These are phyloP conservation scores for Trichogramma dendrolimi DNA, from an alignment of 2,888 invertebrate genomes.

Conservation along the genomic window DNA sequence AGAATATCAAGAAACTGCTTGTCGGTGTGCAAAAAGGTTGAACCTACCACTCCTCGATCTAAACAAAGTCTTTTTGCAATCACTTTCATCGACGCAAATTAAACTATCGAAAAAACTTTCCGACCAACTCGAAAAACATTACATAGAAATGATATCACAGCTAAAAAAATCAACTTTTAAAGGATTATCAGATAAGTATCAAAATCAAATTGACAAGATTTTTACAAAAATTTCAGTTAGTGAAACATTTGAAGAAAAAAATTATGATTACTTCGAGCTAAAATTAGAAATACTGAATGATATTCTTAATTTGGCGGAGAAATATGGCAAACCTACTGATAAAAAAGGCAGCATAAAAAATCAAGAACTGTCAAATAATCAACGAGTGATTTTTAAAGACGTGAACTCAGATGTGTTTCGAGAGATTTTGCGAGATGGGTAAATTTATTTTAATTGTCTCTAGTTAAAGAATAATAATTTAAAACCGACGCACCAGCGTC, in stretches of 20 bases:
- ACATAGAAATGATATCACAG: conserved; percentile 31
- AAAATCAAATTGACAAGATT: not conserved
- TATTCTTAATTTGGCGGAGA: no score
- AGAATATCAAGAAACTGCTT: conserved; percentile 55
- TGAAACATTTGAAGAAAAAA: conserved; percentile 33
- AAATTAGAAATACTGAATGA: conserved; percentile 33
- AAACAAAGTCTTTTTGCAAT: conserved; percentile 36
- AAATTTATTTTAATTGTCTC: not conserved
- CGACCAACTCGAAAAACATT: conserved; percentile 36
- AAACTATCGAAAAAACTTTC: conserved; percentile 32
- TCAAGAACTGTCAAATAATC: conserved; percentile 13
- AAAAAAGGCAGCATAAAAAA: conserved; percentile 5
- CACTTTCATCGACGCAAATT: conserved; percentile 32
- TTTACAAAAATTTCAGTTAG: conserved; percentile 29
- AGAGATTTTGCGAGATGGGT: conserved; percentile 40
- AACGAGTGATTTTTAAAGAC: conserved; percentile 30
- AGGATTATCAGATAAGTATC: not conserved
- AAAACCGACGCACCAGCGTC: no score
- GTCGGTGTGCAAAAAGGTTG: conserved; percentile 48
- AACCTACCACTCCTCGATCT: conserved; percentile 36
- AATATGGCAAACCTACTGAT: not conserved
- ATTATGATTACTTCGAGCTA: conserved; percentile 36
- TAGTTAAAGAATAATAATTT: no score
- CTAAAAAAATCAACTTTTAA: conserved; percentile 5
- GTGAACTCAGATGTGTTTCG: conserved; percentile 28